Evolutionary conservation across 2,797 vertebrate species (phyloP).

Genomic region (Spinus pinus): DNA sequence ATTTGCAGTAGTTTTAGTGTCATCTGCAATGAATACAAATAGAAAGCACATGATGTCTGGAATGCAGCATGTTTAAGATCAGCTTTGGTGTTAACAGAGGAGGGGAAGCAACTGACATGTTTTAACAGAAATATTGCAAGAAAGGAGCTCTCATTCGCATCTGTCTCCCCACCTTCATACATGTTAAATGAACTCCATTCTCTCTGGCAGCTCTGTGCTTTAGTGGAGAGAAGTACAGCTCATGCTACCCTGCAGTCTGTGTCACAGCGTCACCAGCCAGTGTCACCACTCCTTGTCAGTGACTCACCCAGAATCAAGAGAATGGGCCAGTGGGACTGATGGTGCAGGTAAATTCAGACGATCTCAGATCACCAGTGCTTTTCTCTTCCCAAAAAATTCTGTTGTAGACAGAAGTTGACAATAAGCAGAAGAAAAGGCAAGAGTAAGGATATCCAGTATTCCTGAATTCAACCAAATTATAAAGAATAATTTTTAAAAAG

Average conservation of each 20-base stretch:
- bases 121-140: neutral
- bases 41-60: constrained; percentile 61
- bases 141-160: neutral
- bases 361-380: neutral
- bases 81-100: constrained; percentile 53
- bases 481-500: neutral
- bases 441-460: neutral
- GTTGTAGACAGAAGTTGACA: neutral
- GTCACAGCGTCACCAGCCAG: neutral
- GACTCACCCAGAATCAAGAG: neutral
- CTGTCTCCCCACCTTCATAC: neutral
- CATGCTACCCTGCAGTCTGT: neutral
- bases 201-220: neutral
- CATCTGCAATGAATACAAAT: constrained; percentile 76
- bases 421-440: neutral
- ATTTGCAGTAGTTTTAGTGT: constrained; percentile 73
- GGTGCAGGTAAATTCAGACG: neutral
- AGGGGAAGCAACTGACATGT: constrained; percentile 47
- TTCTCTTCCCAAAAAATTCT: neutral
- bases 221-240: neutral
- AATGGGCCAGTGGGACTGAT: neutral
- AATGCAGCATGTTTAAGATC: constrained; percentile 52
- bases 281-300: neutral
- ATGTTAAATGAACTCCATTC: neutral
- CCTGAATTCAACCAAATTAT: neutral